Evolutionary conservation across 23 tunicate species (phyloP).

Genomic region (Styela clava): DNA sequence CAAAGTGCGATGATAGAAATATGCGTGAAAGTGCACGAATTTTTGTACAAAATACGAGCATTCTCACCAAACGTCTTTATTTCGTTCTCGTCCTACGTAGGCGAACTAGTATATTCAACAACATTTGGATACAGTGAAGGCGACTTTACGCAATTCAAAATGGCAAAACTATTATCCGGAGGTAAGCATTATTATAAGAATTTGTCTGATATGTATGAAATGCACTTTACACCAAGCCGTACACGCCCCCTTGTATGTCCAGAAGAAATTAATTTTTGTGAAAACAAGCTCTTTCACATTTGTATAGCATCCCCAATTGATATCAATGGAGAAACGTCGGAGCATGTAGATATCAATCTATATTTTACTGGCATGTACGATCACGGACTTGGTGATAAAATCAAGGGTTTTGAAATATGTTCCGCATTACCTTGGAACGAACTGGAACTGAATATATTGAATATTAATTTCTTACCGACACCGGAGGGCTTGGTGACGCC

Average conservation of each 20-base stretch:
- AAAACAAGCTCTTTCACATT: neutral
- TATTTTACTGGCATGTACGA: constrained; percentile 17
- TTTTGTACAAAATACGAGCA: constrained; percentile 14
- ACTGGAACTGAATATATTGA: neutral
- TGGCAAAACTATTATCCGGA: neutral
- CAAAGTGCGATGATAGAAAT: neutral
- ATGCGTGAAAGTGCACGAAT: constrained; percentile 20
- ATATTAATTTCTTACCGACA: neutral
- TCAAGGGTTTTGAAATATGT: neutral
- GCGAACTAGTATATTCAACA: constrained; percentile 14
- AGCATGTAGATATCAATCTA: neutral
- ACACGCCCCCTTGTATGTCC: neutral
- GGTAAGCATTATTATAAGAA: neutral
- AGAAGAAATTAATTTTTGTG: neutral
- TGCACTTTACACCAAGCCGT: constrained; percentile 1
- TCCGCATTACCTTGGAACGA: constrained; percentile 1
- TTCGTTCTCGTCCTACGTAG: constrained; percentile 2
- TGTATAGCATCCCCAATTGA: neutral
- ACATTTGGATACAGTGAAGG: neutral
- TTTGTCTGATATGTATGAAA: neutral
- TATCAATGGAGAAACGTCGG: neutral
- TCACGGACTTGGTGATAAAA: neutral
- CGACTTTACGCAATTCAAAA: neutral
- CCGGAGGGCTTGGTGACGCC: constrained; percentile 4
- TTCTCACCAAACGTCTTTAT: neutral